Evolutionary conservation across 2,797 vertebrate species (phyloP).

Genomic region (Chiroxiphia lanceolata): DNA sequence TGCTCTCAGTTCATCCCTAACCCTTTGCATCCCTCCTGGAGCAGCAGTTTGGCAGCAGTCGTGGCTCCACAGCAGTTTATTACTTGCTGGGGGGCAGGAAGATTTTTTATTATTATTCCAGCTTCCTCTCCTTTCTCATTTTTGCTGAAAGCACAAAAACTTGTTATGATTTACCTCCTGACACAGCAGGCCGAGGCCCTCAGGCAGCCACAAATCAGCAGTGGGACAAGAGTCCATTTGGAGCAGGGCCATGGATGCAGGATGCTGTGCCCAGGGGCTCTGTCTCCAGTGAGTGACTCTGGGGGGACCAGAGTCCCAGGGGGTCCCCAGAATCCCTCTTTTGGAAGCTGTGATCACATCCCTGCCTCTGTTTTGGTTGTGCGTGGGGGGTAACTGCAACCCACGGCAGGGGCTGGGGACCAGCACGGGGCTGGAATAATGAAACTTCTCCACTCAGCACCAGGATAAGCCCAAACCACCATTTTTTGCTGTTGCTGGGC

Average conservation of each 20-base stretch:
- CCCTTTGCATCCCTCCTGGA: neutral
- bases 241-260: neutral
- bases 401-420: neutral
- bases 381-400: rapidly evolving
- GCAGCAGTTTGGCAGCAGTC: neutral
- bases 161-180: conserved; percentile 8
- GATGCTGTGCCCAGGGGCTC: rapidly evolving
- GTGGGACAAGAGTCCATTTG: rapidly evolving
- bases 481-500: neutral
- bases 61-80: neutral
- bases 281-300: rapidly evolving
- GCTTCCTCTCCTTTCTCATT: neutral
- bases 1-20: neutral
- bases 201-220: neutral
- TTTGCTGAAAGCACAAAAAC: conserved; percentile 47
- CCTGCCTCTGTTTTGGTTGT: rapidly evolving
- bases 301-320: neutral
- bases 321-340: rapidly evolving
- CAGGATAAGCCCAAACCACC: neutral
- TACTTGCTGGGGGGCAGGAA: neutral
- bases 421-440: neutral
- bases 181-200: neutral
- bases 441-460: rapidly evolving
- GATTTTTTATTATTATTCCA: neutral
- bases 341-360: rapidly evolving